Evolutionary conservation across 2,113 vertebrate genomes (phyloP), one percentile per base, ranked within the genome.

Genomic region (Carassius gibelio): DNA sequence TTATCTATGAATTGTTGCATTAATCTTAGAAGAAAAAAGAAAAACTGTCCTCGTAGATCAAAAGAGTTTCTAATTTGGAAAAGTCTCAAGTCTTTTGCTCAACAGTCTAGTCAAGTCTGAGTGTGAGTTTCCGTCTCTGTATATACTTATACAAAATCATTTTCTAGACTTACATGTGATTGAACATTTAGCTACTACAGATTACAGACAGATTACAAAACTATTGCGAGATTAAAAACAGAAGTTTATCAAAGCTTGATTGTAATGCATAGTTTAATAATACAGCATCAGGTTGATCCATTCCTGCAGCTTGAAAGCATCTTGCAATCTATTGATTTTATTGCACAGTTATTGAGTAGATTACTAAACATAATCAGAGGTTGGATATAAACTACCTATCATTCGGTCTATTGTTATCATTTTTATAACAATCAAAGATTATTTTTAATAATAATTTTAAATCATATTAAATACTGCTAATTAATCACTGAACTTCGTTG

Each of bases 211-310:
- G 26, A 10, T 50, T 0, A 26, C 68, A 81, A 34, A 68, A 68
- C 4, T 30, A 50, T 81, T 81, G 62, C 23, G 10, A 68, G 42
- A 81, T 48, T 68, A 52, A 81, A 81, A 50, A 66, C 19, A 68
- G n/a, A 68, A 36, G 2, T 30, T 52, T 6, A 34, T 68, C n/a
- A 68, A 10, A 72, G 34, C 19, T 72, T 82, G 11, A 72, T 38
- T 72, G 45, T 59, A 59, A 50, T 82, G 81, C 68, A 82, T 57
- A 72, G 81, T 71, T 13, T 57, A 72, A 42, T 26, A 23, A 71
- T 13, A 82, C 36, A 71, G 81, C 66, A 57, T 82, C 45, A 82
- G 62, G 64, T 69, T 69, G 45, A 82, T 55, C 50, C 6, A 71
- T 55, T 82, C 81, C 50, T 82, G 34, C n/a, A 72, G 68, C 48